A percentile compares a stretch with the other conserved stretches of the same genome.
These are phyloP conservation scores for Hemibagrus guttatus DNA, from an alignment of 2,797 vertebrate species.

Conservation along the genomic window DNA sequence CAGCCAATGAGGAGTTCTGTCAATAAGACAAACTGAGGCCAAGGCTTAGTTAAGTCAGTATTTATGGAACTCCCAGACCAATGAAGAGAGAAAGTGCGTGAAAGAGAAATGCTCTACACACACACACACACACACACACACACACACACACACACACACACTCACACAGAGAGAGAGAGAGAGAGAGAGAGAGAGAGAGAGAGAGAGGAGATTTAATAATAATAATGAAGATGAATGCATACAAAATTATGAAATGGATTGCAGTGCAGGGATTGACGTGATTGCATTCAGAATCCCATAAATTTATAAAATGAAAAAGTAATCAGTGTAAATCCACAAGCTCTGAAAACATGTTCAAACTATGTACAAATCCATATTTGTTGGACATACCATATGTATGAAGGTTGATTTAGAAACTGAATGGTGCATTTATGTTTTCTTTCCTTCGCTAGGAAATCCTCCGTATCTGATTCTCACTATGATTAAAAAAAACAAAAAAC, in stretches of 20 bases:
- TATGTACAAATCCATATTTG: slow-evolving; percentile 14
- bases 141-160: too few relatives aligned
- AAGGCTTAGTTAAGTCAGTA: slow-evolving; percentile 6
- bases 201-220: slow-evolving; percentile 30
- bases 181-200: background rate
- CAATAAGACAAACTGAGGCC: slow-evolving; percentile 20
- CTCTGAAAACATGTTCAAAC: background rate
- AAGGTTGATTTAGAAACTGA: background rate
- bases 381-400: background rate
- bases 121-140: too few relatives aligned
- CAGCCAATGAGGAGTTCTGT: slow-evolving; percentile 9
- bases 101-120: too few relatives aligned
- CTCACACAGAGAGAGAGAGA: background rate
- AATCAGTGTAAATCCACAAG: background rate
- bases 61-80: slow-evolving; percentile 15
- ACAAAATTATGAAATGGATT: background rate
- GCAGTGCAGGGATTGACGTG: slow-evolving; percentile 14
- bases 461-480: background rate
- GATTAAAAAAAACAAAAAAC: background rate
- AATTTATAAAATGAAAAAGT: slow-evolving; percentile 2
- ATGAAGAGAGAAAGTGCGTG: background rate
- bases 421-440: background rate
- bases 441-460: background rate
- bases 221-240: slow-evolving; percentile 14
- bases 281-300: slow-evolving; percentile 17